Percentiles rank a stretch among this genome's conserved stretches.
Conservation (phyloP, 2,888 invertebrate species). For the Tetramorium bicarinatum region DNA sequence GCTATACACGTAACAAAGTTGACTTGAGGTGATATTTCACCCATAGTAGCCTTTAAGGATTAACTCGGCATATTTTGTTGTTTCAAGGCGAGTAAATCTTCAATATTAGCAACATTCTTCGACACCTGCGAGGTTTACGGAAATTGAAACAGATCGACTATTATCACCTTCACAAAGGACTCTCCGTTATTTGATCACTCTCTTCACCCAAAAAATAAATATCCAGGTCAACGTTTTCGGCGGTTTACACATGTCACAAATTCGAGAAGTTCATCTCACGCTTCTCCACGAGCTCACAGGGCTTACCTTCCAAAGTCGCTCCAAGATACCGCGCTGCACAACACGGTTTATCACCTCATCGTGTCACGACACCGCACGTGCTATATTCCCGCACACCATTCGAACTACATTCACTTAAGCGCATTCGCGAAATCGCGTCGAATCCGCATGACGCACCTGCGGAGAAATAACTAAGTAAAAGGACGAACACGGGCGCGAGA, state of each 20-base stretch:
- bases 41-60: no score
- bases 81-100: not conserved
- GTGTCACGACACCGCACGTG: constrained; percentile 58
- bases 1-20: no score
- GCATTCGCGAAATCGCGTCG: constrained; percentile 45
- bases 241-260: not conserved
- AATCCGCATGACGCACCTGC: constrained; percentile 66
- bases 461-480: constrained; percentile 24
- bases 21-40: no score
- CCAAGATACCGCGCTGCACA: constrained; percentile 67
- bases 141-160: not conserved
- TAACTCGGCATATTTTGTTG: not conserved
- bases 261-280: not conserved
- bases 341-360: constrained; percentile 66
- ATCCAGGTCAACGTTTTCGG: constrained; percentile 1
- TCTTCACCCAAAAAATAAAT: not conserved
- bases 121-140: not conserved
- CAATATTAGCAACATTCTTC: not conserved
- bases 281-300: not conserved
- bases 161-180: not conserved
- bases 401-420: constrained; percentile 53
- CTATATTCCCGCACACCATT: constrained; percentile 54
- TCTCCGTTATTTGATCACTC: not conserved
- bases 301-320: constrained; percentile 72
- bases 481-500: not conserved